phyloP scores from a whole-genome alignment of 2,113 vertebrate genomes.

The Caretta caretta region DNA sequence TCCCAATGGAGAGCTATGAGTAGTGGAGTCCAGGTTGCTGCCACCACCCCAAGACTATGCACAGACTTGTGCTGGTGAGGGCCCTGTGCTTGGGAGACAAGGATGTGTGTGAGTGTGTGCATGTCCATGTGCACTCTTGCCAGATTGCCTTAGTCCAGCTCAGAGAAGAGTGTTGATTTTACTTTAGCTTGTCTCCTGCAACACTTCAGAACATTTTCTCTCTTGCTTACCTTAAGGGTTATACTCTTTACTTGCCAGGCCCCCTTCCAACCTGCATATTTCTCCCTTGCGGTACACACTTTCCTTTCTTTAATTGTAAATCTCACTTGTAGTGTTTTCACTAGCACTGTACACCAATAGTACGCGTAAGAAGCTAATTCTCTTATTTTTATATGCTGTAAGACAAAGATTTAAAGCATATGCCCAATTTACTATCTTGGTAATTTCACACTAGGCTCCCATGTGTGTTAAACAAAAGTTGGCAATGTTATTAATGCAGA shows the following conservation, averaged over 20 bases:
- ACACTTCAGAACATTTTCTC: slow-evolving; percentile 43
- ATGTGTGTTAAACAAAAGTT: slow-evolving; percentile 60
- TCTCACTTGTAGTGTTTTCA: neutral
- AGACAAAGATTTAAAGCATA: slow-evolving; percentile 42
- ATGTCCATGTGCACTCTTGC: neutral
- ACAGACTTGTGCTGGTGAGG: neutral
- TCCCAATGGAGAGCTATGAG: neutral
- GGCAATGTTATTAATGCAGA: slow-evolving; percentile 50
- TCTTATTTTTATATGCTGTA: slow-evolving; percentile 29
- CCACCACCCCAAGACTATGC: neutral
- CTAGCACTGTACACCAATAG: neutral
- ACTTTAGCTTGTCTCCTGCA: slow-evolving; percentile 48
- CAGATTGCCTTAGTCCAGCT: slow-evolving; percentile 55
- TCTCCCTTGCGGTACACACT: slow-evolving; percentile 25
- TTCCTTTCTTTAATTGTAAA: slow-evolving; percentile 24
- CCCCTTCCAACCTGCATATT: slow-evolving; percentile 43
- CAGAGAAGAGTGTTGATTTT: slow-evolving; percentile 60
- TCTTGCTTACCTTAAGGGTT: slow-evolving; percentile 30
- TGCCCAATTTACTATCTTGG: slow-evolving; percentile 60
- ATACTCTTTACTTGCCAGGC: slow-evolving; percentile 39
- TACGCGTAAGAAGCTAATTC: neutral
- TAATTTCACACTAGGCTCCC: slow-evolving; percentile 33
- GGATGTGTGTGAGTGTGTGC: neutral
- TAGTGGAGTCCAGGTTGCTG: neutral
- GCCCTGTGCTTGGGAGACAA: neutral